Evolutionary conservation across 2,888 invertebrate species (phyloP).

Genomic region (Sphaeridia pumilis): DNA sequence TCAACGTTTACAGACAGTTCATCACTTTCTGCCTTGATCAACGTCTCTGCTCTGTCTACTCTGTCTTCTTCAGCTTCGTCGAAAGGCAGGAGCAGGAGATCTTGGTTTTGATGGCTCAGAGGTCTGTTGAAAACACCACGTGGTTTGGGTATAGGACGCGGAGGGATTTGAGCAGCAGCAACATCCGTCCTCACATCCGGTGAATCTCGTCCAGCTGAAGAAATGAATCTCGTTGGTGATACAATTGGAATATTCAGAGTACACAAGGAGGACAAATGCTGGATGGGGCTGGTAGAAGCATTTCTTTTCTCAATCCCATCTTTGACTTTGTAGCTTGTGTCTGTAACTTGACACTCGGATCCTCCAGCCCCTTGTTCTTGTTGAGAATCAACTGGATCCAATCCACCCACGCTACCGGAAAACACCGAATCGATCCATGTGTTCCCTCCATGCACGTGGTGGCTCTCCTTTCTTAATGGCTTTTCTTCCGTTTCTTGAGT

Average conservation of each 20-base stretch:
- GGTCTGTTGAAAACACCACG: too few species aligned
- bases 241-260: conserved; percentile 15
- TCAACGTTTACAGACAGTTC: conserved; percentile 31
- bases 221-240: not conserved
- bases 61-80: not conserved
- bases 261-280: conserved; percentile 16
- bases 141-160: not conserved
- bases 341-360: not conserved
- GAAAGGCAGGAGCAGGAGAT: too few species aligned
- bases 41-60: not conserved
- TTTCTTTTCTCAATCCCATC: not conserved
- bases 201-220: not conserved
- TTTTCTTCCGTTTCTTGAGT: too few species aligned
- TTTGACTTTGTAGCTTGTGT: not conserved
- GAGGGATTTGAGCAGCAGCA: not conserved
- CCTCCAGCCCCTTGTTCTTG: too few species aligned
- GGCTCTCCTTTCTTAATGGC: too few species aligned
- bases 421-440: too few species aligned
- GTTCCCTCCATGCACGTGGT: too few species aligned
- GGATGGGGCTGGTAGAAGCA: conserved; percentile 15
- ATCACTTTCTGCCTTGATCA: conserved; percentile 14
- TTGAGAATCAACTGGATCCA: not conserved
- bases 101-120: too few species aligned
- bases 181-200: not conserved
- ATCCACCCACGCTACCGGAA: too few species aligned